These are phyloP conservation scores for Papilio polyxenes DNA, from an alignment of 1,140 invertebrate genomes.

Conservation along the genomic window DNA sequence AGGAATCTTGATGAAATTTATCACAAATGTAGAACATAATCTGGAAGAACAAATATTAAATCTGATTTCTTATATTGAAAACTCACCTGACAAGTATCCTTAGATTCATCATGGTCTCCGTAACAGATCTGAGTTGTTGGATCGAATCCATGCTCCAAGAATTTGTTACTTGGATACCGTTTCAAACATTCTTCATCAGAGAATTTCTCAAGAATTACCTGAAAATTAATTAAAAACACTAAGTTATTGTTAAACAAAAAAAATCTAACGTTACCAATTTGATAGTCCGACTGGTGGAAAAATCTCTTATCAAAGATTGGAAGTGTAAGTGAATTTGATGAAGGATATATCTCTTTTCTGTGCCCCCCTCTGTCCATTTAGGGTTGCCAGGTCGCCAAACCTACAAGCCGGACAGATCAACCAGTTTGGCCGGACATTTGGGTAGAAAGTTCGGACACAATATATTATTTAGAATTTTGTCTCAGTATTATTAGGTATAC, in stretches of 20 bases:
- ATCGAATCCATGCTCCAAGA: slow-evolving; percentile 21
- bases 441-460: too few species aligned
- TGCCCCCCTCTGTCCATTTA: too few species aligned
- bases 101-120: slow-evolving; percentile 34
- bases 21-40: too few species aligned
- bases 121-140: slow-evolving; percentile 40
- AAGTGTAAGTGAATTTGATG: too few species aligned
- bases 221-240: neutral
- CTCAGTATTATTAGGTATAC: too few species aligned
- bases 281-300: neutral
- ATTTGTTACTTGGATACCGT: slow-evolving; percentile 9
- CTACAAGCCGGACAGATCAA: too few species aligned
- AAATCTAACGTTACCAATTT: too few species aligned
- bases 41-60: too few species aligned
- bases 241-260: neutral
- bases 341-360: neutral
- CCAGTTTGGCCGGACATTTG: too few species aligned
- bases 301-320: neutral
- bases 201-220: slow-evolving; percentile 40
- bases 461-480: too few species aligned
- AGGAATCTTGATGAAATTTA: too few species aligned
- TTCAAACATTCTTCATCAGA: slow-evolving; percentile 26
- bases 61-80: neutral
- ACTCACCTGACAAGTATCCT: slow-evolving; percentile 42
- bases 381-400: too few species aligned